Conservation (phyloP, 2,797 vertebrate species). For the Enteromius anoplus region DNA sequence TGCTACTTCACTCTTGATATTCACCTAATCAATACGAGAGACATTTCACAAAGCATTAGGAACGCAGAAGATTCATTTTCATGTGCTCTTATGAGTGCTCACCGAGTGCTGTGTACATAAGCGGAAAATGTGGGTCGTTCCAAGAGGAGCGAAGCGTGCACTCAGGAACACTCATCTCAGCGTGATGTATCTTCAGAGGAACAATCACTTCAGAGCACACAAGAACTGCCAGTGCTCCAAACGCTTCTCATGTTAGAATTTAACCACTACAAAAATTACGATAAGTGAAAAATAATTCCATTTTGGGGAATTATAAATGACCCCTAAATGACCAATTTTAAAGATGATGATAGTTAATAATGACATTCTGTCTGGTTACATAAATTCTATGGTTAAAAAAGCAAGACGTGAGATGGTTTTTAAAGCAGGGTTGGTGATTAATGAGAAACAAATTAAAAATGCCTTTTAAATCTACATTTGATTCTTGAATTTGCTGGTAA, state of each 20-base stretch:
- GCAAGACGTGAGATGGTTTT: background rate
- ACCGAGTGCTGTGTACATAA: constrained; percentile 8
- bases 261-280: constrained; percentile 25
- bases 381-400: background rate
- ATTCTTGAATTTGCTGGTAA: background rate
- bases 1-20: constrained; percentile 5
- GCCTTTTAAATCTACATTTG: background rate
- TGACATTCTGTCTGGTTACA: background rate
- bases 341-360: background rate
- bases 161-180: constrained; percentile 42
- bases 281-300: constrained; percentile 11
- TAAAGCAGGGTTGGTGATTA: background rate
- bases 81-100: constrained; percentile 21
- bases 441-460: background rate
- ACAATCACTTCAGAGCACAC: constrained; percentile 39
- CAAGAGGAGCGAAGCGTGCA: constrained; percentile 21
- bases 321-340: background rate
- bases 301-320: background rate
- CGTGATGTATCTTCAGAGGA: constrained; percentile 37
- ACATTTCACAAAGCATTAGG: constrained; percentile 5
- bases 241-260: constrained; percentile 2
- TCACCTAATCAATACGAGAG: constrained; percentile 17
- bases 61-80: constrained; percentile 1
- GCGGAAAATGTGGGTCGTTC: constrained; percentile 37
- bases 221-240: background rate